phyloP scores from a whole-genome alignment of 2,797 vertebrate genomes.

The Schizothorax lantsangensis region DNA sequence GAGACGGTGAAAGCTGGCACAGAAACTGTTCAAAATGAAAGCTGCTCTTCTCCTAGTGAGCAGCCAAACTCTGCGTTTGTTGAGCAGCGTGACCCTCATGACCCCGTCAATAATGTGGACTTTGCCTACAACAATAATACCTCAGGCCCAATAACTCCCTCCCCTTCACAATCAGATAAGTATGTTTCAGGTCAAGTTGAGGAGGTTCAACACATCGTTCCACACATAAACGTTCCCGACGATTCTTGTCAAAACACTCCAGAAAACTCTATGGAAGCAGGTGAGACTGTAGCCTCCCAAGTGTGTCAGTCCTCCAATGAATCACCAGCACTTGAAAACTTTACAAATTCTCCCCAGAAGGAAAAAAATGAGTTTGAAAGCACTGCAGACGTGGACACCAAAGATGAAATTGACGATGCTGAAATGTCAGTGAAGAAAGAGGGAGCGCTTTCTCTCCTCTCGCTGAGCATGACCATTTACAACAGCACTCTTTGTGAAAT shows the following conservation, averaged over 20 bases:
- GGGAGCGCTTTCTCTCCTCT: constrained; percentile 59
- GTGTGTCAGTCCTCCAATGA: constrained; percentile 55
- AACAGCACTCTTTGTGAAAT: constrained; percentile 52
- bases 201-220: constrained; percentile 66
- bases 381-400: constrained; percentile 68
- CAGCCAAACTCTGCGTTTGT: constrained; percentile 50
- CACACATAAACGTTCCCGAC: constrained; percentile 40
- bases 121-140: constrained; percentile 71
- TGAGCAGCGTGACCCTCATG: constrained; percentile 46
- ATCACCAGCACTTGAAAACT: constrained; percentile 56
- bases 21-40: constrained; percentile 47
- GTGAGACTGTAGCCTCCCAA: constrained; percentile 65
- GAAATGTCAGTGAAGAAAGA: constrained; percentile 56
- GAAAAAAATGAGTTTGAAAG: constrained; percentile 54
- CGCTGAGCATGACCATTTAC: constrained; percentile 53
- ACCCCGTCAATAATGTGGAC: constrained; percentile 58
- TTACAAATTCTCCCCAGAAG: constrained; percentile 39
- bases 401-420: constrained; percentile 67
- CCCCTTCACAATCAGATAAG: constrained; percentile 58
- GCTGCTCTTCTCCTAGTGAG: constrained; percentile 40
- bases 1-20: constrained; percentile 33
- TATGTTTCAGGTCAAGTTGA: constrained; percentile 62
- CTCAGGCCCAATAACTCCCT: constrained; percentile 72
- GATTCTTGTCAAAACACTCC: constrained; percentile 56
- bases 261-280: constrained; percentile 57